phyloP scores from a whole-genome alignment of 2,797 vertebrate genomes.

The Sarcoramphus papa region DNA sequence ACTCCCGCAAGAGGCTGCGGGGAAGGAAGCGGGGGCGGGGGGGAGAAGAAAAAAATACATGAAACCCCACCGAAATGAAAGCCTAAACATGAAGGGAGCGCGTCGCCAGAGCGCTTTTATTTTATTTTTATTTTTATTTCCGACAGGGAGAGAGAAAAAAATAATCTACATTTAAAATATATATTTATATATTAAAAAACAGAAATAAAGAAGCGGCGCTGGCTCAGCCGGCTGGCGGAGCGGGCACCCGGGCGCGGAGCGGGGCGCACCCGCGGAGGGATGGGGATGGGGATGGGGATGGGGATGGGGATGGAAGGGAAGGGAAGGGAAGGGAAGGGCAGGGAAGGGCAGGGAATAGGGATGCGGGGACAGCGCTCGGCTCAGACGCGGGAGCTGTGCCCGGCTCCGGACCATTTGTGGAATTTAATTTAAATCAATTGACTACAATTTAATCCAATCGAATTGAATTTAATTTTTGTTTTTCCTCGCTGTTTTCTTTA shows the following conservation, averaged over 20 bases:
- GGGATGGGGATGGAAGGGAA: too few relatives aligned
- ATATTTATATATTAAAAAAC: neutral
- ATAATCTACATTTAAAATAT: neutral
- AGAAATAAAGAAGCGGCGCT: neutral
- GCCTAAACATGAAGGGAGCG: neutral
- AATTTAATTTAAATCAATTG: neutral
- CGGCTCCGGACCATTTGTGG: neutral
- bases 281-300: too few relatives aligned
- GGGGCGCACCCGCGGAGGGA: neutral
- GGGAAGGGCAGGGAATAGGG: too few relatives aligned
- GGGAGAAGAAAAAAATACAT: neutral
- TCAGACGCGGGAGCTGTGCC: neutral
- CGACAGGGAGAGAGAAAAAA: neutral
- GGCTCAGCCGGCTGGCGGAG: neutral
- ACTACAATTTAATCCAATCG: neutral
- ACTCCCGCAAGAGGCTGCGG: neutral
- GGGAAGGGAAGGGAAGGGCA: too few relatives aligned
- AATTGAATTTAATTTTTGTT: neutral
- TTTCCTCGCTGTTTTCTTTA: neutral
- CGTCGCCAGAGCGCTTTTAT: neutral
- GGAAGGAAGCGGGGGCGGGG: accelerated
- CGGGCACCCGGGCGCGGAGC: neutral
- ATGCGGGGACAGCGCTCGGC: neutral
- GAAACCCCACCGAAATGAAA: neutral
- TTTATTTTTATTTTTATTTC: neutral